These are phyloP conservation scores for Choreutis nemorana DNA, from an alignment of 2,888 invertebrate species.

Conservation along the genomic window DNA sequence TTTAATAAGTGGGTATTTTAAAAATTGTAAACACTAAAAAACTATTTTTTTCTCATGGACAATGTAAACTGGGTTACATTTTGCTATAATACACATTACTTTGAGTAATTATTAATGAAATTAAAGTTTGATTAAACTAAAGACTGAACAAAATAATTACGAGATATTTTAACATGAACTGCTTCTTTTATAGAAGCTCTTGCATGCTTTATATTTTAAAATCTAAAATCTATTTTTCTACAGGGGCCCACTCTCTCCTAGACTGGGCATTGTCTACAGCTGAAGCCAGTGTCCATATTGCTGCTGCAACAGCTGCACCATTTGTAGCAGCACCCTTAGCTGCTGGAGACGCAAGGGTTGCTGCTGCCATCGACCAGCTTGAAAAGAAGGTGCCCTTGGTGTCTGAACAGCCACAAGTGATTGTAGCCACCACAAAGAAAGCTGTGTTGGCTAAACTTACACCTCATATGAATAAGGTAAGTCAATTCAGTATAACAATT, in stretches of 20 bases:
- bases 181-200: too few relatives aligned
- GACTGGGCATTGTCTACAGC: slow-evolving; percentile 76
- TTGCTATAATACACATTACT: too few relatives aligned
- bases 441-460: slow-evolving; percentile 66
- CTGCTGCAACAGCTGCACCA: slow-evolving; percentile 70
- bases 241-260: slow-evolving; percentile 70
- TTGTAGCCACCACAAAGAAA: slow-evolving; percentile 63
- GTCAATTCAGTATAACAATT: too few relatives aligned
- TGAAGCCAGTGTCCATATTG: slow-evolving; percentile 70
- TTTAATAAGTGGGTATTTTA: too few relatives aligned
- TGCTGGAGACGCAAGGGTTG: slow-evolving; percentile 71
- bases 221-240: background rate
- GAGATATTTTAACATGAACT: too few relatives aligned
- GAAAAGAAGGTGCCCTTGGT: slow-evolving; percentile 73
- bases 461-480: slow-evolving; percentile 61
- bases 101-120: too few relatives aligned
- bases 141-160: too few relatives aligned
- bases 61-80: too few relatives aligned
- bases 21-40: too few relatives aligned
- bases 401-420: slow-evolving; percentile 70
- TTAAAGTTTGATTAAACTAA: too few relatives aligned
- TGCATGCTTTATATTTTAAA: too few relatives aligned
- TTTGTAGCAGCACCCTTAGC: slow-evolving; percentile 57
- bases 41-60: too few relatives aligned
- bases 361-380: slow-evolving; percentile 70